A percentile compares a stretch with the other conserved stretches of the same genome.
phyloP scores from a whole-genome alignment of 2,797 vertebrate species.

The Sebastes kiyomatsui region DNA sequence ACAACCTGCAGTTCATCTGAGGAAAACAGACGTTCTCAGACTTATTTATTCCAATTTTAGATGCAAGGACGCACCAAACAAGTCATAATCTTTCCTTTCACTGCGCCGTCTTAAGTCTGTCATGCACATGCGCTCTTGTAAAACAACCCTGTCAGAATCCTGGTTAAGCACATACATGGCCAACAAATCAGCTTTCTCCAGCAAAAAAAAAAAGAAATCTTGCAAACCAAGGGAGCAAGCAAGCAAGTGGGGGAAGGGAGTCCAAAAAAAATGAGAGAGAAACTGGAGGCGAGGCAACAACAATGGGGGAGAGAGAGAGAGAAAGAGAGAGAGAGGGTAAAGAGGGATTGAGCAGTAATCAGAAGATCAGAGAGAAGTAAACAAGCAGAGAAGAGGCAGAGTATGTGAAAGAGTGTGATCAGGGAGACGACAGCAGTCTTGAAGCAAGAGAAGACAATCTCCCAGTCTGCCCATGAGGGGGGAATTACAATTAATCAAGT shows the following conservation, averaged over 20 bases:
- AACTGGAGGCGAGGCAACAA: neutral
- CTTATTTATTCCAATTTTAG: neutral
- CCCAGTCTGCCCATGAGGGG: neutral
- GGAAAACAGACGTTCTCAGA: neutral
- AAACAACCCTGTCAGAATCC: neutral
- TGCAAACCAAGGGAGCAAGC: constrained; percentile 19
- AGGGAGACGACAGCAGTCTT: neutral
- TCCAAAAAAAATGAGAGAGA: constrained; percentile 12
- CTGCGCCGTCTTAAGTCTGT: neutral
- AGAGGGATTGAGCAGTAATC: constrained; percentile 4
- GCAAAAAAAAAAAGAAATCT: neutral
- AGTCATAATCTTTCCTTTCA: neutral
- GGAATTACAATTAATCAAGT: constrained; percentile 48
- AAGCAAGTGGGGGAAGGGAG: constrained; percentile 41
- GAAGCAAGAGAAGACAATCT: neutral
- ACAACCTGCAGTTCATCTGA: neutral
- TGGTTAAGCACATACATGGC: constrained; percentile 2
- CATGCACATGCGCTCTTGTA: constrained; percentile 1
- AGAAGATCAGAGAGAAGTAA: constrained; percentile 34
- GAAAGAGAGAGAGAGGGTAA: neutral
- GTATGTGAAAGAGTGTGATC: constrained; percentile 13
- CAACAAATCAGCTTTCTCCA: constrained; percentile 18
- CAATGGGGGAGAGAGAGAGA: neutral
- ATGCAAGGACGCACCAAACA: constrained; percentile 8
- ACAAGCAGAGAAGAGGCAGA: constrained; percentile 18